Conservation (phyloP, 2,797 vertebrate genomes). For the Enteromius trimaculatus region DNA sequence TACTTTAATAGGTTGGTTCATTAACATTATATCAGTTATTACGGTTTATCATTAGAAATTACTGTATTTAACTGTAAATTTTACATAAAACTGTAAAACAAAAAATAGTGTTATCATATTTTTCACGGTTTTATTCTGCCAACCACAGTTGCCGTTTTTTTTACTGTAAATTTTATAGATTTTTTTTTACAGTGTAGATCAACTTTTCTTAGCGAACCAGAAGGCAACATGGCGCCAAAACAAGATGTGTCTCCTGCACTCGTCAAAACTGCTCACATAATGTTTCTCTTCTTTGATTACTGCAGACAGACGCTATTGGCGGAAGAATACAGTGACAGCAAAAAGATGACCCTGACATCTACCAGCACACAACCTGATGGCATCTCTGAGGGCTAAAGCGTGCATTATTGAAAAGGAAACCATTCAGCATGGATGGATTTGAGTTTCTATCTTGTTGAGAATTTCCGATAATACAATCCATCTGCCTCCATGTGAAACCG, state of each 20-base stretch:
- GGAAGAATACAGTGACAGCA: constrained; percentile 45
- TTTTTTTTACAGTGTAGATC: too few species aligned
- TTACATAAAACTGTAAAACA: too few species aligned
- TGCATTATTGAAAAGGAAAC: constrained; percentile 68
- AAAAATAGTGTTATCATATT: too few species aligned
- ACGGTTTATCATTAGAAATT: too few species aligned
- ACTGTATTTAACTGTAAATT: too few species aligned
- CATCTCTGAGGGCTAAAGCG: constrained; percentile 50
- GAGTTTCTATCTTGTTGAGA: constrained; percentile 58
- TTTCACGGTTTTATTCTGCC: too few species aligned
- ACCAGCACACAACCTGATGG: constrained; percentile 46
- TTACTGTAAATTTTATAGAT: too few species aligned
- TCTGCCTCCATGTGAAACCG: constrained; percentile 49
- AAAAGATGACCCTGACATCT: constrained; percentile 53
- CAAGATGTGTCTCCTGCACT: background rate
- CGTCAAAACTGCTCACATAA: constrained; percentile 24
- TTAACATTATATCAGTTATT: too few species aligned
- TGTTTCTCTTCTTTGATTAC: constrained; percentile 63
- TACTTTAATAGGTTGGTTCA: too few species aligned
- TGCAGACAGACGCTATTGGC: constrained; percentile 50
- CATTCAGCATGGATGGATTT: constrained; percentile 43
- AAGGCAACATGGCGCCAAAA: constrained; percentile 5
- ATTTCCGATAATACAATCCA: constrained; percentile 59
- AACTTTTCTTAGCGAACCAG: background rate
- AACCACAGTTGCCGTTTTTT: too few species aligned